A percentile compares a stretch with the other conserved stretches of the same genome.
Evolutionary conservation across 1,140 invertebrate species (phyloP).

Genomic region (Physella acuta): DNA sequence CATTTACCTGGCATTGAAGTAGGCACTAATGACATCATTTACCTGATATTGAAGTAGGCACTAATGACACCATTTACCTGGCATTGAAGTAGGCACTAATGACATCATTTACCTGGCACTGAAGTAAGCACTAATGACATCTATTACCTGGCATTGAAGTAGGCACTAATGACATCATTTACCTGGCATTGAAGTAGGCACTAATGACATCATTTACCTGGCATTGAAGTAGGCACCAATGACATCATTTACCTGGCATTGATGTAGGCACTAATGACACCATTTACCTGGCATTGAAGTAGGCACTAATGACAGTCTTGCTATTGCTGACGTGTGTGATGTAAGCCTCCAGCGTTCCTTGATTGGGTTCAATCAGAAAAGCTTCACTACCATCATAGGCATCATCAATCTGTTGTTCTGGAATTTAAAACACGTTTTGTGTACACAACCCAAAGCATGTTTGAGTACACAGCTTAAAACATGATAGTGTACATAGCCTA

Average conservation of each 20-base stretch:
- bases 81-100: no score
- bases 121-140: not conserved
- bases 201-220: not conserved
- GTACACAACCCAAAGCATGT: no score
- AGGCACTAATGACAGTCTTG: slow-evolving; percentile 46
- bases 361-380: slow-evolving; percentile 42
- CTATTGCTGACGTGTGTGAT: slow-evolving; percentile 52
- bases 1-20: no score
- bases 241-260: not conserved
- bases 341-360: slow-evolving; percentile 47
- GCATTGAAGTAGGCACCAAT: not conserved
- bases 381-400: slow-evolving; percentile 35
- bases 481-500: no score
- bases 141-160: not conserved
- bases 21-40: no score
- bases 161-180: not conserved
- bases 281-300: slow-evolving; percentile 55
- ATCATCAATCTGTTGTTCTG: no score
- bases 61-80: no score
- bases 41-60: no score
- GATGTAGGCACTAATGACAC: not conserved
- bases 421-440: no score
- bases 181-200: not conserved
- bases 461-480: no score
- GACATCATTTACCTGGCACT: not conserved